phyloP scores from a whole-genome alignment of 1,140 invertebrate genomes.

The Bombus superbus region DNA sequence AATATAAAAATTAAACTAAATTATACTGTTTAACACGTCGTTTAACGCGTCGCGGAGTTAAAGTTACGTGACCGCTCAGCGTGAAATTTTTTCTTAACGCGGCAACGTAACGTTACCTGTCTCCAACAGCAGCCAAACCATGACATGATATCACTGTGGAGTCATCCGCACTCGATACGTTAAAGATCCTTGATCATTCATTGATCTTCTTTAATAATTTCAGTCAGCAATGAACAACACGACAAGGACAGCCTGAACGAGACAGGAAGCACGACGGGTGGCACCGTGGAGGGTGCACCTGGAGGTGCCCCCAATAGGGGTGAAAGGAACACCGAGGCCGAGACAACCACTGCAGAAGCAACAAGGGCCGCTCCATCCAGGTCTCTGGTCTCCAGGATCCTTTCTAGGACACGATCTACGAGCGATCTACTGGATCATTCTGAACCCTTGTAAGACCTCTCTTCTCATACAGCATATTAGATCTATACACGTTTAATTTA shows the following conservation, averaged over 20 bases:
- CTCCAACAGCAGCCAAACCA: too few species aligned
- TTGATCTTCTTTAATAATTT: neutral
- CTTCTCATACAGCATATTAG: neutral
- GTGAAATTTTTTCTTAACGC: too few species aligned
- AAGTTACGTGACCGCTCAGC: too few species aligned
- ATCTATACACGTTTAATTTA: neutral
- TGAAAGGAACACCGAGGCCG: conserved; percentile 61
- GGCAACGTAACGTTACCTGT: too few species aligned
- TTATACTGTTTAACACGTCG: too few species aligned
- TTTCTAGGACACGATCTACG: conserved; percentile 71
- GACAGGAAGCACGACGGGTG: conserved; percentile 77
- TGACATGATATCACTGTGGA: too few species aligned
- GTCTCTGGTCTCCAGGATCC: conserved; percentile 76
- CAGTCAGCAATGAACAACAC: conserved; percentile 82
- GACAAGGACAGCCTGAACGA: conserved; percentile 84
- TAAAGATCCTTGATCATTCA: neutral
- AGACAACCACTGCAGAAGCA: conserved; percentile 19
- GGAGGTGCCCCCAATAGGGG: conserved; percentile 67
- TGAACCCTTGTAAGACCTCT: conserved; percentile 76
- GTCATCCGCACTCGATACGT: too few species aligned
- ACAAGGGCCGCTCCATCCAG: conserved; percentile 69
- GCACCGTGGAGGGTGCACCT: conserved; percentile 71
- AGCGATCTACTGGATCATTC: conserved; percentile 75
- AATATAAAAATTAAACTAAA: too few species aligned
- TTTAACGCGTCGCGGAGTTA: too few species aligned